These are phyloP conservation scores for Myocastor coypus DNA, from an alignment of 2,113 vertebrate species.

Conservation along the genomic window DNA sequence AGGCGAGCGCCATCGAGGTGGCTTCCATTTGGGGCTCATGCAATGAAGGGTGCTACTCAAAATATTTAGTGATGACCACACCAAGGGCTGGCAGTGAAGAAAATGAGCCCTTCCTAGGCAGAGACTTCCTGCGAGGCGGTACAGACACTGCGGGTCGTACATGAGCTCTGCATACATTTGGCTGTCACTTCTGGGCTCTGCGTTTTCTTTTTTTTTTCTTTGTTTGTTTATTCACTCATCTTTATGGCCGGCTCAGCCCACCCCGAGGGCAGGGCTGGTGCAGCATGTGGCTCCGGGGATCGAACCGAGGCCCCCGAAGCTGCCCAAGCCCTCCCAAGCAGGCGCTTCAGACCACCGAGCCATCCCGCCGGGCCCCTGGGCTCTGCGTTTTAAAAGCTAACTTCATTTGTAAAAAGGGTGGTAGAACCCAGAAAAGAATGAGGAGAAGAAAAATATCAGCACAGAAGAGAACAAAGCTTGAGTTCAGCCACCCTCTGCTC, in stretches of 20 bases:
- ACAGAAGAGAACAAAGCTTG: background rate
- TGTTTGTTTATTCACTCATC: too few species aligned
- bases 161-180: background rate
- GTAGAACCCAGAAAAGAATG: background rate
- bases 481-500: background rate
- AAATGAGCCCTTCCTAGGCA: background rate
- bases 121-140: rapidly evolving
- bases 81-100: background rate
- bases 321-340: too few species aligned
- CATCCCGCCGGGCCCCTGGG: too few species aligned
- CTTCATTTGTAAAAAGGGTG: background rate
- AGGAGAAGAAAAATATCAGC: background rate
- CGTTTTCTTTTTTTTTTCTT: too few species aligned
- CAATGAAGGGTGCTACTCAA: too few species aligned
- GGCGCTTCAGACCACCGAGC: too few species aligned
- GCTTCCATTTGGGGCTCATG: background rate
- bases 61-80: background rate
- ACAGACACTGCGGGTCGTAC: rapidly evolving
- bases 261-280: too few species aligned
- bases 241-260: too few species aligned
- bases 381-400: background rate
- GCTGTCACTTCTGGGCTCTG: background rate
- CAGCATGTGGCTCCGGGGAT: too few species aligned
- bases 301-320: too few species aligned
- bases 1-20: background rate